Conservation (phyloP, 2,888 invertebrate species). For the Thereva nobilitata region DNA sequence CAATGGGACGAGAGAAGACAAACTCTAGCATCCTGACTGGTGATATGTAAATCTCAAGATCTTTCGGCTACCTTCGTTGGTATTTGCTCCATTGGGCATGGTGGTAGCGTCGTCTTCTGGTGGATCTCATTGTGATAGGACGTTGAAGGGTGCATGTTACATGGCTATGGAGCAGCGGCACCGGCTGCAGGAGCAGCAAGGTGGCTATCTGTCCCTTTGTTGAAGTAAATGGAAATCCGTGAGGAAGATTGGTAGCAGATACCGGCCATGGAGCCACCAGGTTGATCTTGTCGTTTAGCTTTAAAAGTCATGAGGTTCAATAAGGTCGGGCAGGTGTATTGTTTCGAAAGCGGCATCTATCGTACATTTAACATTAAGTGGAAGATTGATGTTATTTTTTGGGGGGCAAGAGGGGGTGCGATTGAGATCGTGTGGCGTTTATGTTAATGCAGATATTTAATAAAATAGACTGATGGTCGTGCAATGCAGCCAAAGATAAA, state of each 20-base stretch:
- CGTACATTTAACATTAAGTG: too few species aligned
- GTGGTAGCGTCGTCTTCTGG: slow-evolving; percentile 21
- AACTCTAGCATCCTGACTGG: slow-evolving; percentile 1
- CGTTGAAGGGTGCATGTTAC: slow-evolving; percentile 6
- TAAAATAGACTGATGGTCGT: too few species aligned
- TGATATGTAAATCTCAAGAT: slow-evolving; percentile 18
- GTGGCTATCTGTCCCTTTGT: slow-evolving; percentile 4
- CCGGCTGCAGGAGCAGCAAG: slow-evolving; percentile 1
- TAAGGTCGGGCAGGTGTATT: slow-evolving; percentile 26
- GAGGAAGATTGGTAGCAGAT: slow-evolving; percentile 4
- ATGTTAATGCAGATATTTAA: too few species aligned
- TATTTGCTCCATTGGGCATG: slow-evolving; percentile 24
- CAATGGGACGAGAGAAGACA: slow-evolving; percentile 19
- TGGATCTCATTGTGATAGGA: slow-evolving; percentile 6
- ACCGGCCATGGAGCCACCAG: not conserved
- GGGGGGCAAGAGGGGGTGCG: too few species aligned
- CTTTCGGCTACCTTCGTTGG: not conserved
- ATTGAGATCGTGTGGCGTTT: too few species aligned
- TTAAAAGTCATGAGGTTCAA: slow-evolving; percentile 18
- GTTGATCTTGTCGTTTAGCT: slow-evolving; percentile 14
- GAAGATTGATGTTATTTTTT: too few species aligned
- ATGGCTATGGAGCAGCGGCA: not conserved
- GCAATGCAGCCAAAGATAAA: too few species aligned
- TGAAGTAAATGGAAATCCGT: slow-evolving; percentile 14
- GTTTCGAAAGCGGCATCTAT: not conserved